These are phyloP conservation scores for Galeruca laticollis DNA, from an alignment of 2,888 invertebrate genomes.

Conservation along the genomic window DNA sequence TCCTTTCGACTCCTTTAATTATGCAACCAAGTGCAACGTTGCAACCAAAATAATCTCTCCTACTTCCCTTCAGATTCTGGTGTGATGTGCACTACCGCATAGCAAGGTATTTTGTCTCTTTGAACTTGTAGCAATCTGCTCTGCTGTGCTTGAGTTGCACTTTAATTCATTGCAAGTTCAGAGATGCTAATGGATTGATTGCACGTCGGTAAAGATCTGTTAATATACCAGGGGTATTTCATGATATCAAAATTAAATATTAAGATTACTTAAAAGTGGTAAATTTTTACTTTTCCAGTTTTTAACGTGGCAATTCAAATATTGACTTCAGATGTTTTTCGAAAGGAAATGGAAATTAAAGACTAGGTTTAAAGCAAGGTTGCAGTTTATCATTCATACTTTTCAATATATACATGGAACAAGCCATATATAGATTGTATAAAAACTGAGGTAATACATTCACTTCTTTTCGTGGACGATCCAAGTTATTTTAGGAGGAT, in stretches of 20 bases:
- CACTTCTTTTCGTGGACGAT: too few relatives aligned
- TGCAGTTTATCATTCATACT: too few relatives aligned
- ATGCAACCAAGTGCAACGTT: slow-evolving; percentile 39
- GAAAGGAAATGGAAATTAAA: too few relatives aligned
- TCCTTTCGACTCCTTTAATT: slow-evolving; percentile 34
- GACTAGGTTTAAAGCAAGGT: too few relatives aligned
- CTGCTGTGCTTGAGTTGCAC: slow-evolving; percentile 53
- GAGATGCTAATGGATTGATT: slow-evolving; percentile 56
- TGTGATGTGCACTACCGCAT: slow-evolving; percentile 9
- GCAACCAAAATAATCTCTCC: slow-evolving; percentile 37
- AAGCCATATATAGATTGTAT: too few relatives aligned
- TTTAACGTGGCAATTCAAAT: too few relatives aligned
- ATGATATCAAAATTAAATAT: background rate
- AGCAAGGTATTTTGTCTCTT: slow-evolving; percentile 44
- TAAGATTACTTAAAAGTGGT: too few relatives aligned
- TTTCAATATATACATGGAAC: too few relatives aligned
- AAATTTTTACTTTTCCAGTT: too few relatives aligned
- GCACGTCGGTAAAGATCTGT: slow-evolving; percentile 26
- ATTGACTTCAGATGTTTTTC: too few relatives aligned
- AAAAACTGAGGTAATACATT: too few relatives aligned
- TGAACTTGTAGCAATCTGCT: slow-evolving; percentile 54
- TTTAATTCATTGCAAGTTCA: slow-evolving; percentile 52
- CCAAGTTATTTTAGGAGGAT: too few relatives aligned
- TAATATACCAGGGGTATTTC: background rate
- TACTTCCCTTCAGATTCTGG: slow-evolving; percentile 17